Base-by-base conservation (phyloP, 1,140 invertebrate species). In the Leptestheria dahalacensis region DNA sequence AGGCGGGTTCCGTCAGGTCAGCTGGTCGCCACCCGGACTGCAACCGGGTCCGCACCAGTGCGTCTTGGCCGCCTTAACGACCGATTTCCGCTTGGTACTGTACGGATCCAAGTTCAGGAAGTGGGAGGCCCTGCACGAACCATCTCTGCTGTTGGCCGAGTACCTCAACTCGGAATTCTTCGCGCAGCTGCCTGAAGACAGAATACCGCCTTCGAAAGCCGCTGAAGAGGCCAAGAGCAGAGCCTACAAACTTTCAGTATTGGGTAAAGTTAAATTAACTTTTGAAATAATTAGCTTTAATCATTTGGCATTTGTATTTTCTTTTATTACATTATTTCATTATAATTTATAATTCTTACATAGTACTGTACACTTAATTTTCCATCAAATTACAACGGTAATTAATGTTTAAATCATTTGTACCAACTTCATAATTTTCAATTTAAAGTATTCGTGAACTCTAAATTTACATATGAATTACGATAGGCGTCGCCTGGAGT, bases 401-500 rank as follows among this genome's bases (percentile, higher is more conserved):
- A n/a, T n/a, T n/a, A n/a, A n/a, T n/a, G n/a, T n/a, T n/a, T n/a
- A n/a, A n/a, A n/a, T n/a, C n/a, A n/a, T n/a, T n/a, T n/a, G n/a
- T n/a, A n/a, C n/a, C n/a, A n/a, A n/a, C n/a, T n/a, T n/a, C n/a
- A n/a, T n/a, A n/a, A n/a, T n/a, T n/a, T n/a, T n/a, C n/a, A 1
- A 23, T 52, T 23, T 52, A 15, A 25, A 18, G 24, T 10, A 11
- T 52, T 12, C 18, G 33, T 23, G 28, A 49, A 24, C 18, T 28
- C 20, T 48, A 48, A 59, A 28, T 48, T 2, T 49, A 59, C 47
- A 18, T 48, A 28, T 47, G 48, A 23, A 48, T 25, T 26, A 59
- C 57, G 18, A 48, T 59, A 49, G 58, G 47, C 52, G n/a, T 60
- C 12, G 58, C 25, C 49, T 60, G 58, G 58, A 60, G 58, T 29